These are phyloP conservation scores for Thalassophryne amazonica DNA, from an alignment of 2,797 vertebrate species.

Conservation along the genomic window DNA sequence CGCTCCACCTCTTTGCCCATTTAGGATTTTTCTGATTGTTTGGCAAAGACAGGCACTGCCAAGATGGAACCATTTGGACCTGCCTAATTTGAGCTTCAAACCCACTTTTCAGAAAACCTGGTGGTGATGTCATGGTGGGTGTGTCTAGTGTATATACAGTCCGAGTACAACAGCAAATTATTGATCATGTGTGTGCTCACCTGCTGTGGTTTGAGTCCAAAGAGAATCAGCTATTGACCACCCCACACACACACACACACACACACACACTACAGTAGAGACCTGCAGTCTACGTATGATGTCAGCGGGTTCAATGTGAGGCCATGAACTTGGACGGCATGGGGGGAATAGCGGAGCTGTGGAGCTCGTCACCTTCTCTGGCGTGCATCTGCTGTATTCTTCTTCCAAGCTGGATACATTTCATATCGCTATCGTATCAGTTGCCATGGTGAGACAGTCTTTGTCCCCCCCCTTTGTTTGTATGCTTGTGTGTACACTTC, in stretches of 20 bases:
- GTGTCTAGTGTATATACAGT: no score
- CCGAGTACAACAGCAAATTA: no score
- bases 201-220: slow-evolving; percentile 20
- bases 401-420: slow-evolving; percentile 23
- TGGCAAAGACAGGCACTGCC: no score
- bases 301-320: slow-evolving; percentile 15
- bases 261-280: background rate
- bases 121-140: no score
- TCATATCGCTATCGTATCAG: slow-evolving; percentile 38
- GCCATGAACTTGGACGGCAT: background rate
- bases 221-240: slow-evolving; percentile 32
- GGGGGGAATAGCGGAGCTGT: background rate
- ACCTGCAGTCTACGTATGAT: background rate
- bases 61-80: no score
- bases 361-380: background rate
- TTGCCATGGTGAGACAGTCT: slow-evolving; percentile 56
- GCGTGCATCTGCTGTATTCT: slow-evolving; percentile 5
- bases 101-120: no score
- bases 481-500: background rate
- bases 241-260: slow-evolving; percentile 11
- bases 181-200: background rate
- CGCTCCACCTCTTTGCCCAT: no score
- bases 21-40: no score
- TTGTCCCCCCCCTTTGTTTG: slow-evolving; percentile 34
- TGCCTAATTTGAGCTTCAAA: no score